phyloP scores from a whole-genome alignment of 2,888 invertebrate species.

The Tachystola acroxantha region DNA sequence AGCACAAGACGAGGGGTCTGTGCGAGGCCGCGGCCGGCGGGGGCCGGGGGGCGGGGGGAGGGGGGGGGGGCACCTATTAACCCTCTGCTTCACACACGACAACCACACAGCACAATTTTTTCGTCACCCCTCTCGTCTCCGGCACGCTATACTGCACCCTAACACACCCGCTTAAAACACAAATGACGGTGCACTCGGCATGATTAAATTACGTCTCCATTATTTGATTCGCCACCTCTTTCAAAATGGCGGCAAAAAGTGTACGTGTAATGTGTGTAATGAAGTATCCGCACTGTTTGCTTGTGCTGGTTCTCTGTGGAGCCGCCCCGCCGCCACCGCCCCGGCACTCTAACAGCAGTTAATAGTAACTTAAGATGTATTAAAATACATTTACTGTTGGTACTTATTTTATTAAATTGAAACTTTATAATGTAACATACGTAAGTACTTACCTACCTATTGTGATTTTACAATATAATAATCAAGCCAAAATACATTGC shows the following conservation, averaged over 20 bases:
- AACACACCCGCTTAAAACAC: conserved; percentile 34
- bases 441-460: no score
- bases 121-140: conserved; percentile 40
- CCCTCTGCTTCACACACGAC: conserved; percentile 61
- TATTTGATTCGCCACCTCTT: conserved; percentile 75
- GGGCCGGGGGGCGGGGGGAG: conserved; percentile 13
- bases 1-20: conserved; percentile 33
- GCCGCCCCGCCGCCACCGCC: no score
- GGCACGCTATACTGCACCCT: conserved; percentile 45
- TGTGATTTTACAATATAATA: no score
- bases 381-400: no score
- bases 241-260: conserved; percentile 66
- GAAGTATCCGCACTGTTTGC: background rate
- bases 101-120: conserved; percentile 59
- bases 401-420: no score
- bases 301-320: no score
- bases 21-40: no score
- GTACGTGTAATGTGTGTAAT: conserved; percentile 1
- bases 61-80: conserved; percentile 37
- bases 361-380: no score
- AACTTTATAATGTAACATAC: no score
- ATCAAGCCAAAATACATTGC: no score
- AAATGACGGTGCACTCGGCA: conserved; percentile 28
- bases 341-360: no score
- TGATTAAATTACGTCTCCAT: conserved; percentile 74